These are phyloP conservation scores for Chrysolophus pictus DNA, from an alignment of 2,797 vertebrate species.

Conservation along the genomic window DNA sequence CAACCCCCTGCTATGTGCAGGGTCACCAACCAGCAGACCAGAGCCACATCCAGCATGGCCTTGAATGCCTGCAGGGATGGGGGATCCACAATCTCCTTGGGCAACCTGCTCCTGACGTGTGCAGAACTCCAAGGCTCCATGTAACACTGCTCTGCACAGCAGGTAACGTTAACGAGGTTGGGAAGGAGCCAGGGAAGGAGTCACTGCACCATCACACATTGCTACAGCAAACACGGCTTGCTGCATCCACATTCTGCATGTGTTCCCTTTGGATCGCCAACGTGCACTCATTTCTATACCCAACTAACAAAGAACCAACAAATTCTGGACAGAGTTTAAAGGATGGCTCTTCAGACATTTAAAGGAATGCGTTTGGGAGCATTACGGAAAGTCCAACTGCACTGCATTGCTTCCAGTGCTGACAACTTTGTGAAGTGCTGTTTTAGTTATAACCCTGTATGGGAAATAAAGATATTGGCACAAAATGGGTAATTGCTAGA, in stretches of 20 bases:
- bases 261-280: background rate
- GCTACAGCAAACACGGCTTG: slow-evolving; percentile 30
- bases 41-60: too few relatives aligned
- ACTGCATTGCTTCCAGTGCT: background rate
- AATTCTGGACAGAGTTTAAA: background rate
- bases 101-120: background rate
- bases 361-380: background rate
- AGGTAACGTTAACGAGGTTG: slow-evolving; percentile 30
- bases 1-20: too few relatives aligned
- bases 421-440: background rate
- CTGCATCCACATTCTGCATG: slow-evolving; percentile 11
- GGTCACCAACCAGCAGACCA: too few relatives aligned
- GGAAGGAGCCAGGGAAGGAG: background rate
- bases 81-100: too few relatives aligned
- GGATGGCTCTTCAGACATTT: background rate
- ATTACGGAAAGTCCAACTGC: background rate
- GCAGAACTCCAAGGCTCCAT: slow-evolving; percentile 11
- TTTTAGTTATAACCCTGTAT: background rate
- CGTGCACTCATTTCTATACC: background rate
- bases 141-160: background rate
- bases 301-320: background rate
- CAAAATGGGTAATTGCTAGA: background rate
- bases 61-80: too few relatives aligned
- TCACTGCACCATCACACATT: slow-evolving; percentile 15
- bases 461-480: background rate